Evolutionary conservation across 2,113 vertebrate genomes (phyloP), one percentile per base, ranked within the genome.

Genomic region (Cnemophilus loriae): DNA sequence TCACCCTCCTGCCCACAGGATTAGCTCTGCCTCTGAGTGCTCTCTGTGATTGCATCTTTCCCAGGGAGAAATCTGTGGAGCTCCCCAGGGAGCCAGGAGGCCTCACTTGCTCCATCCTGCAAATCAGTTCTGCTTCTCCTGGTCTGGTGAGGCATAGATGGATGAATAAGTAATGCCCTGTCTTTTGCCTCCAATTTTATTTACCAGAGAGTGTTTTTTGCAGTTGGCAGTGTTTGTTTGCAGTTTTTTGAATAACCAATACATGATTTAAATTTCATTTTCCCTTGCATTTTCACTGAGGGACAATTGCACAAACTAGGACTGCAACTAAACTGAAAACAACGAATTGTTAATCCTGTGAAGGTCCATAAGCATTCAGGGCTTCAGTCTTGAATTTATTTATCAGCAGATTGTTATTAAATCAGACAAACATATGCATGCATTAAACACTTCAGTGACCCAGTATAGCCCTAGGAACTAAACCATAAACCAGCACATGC

Each of bases 341-440:
- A 53, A 9, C 37, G n/a, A 73, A 55, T 27, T 53, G 16, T 81
- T 84, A 67, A 89, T 63, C 32, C 42, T 67, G 26, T 33, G 49
- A 70, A 80, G 42, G 26, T 77, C 61, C 56, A 11, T 16, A 57
- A 53, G n/a, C 41, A 77, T 18, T 33, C 73, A 68, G 19, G 52
- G 20, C 60, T 61, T 68, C 28, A 49, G 8, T 52, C 53, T 23
- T 52, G 61, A 60, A 81, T 80, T 80, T 81, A 64, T 81, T 87
- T 87, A 83, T 90, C 73, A 78, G 73, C 73, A 91, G 91, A 87
- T 37, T 90, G 56, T 84, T 92, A 95, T 87, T 91, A 87, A 91
- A 89, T 84, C 59, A 84, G 94, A 77, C 79, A 92, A 84, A 92
- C 71, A 68, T 59, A 93, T 71, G 86, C 56, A 41, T 35, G 16